Base-by-base conservation (phyloP, 2,113 vertebrate species). In the Himantopus leucocephalus region DNA sequence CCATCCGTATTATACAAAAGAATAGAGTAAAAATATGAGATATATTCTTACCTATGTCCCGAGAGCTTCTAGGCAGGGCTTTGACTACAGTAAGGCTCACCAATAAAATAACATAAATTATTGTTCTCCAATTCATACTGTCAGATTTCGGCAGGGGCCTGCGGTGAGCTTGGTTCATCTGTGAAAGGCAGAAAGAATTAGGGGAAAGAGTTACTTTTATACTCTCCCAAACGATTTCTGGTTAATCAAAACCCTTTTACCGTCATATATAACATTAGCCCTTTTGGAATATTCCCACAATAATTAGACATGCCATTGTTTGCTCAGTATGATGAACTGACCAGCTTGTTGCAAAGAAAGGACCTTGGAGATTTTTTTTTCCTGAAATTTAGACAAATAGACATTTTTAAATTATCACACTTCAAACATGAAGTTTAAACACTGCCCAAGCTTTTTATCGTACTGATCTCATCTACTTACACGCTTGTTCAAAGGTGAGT, bases 361-460 rank as follows among this genome's bases (percentile, higher is more conserved):
- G 62, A 91, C 94, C 85, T 96, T 92, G 88, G 55, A 56, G 74
- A 58, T 24, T 34, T 50, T 45, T 32, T 11, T 24, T 3, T 1
- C 2, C 29, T 67, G 26, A 55, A 76, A 84, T 80, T 34, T 43
- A 56, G 53, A 17, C 67, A 80, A 84, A 80, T 15, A 91, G 47
- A 58, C 66, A n/a, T 82, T 67, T 91, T 66, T 29, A 63, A 64
- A 37, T 95, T 96, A 94, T 80, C 88, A 1, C 23, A 80, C 59
- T 45, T 56, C 88, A 96, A 76, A 93, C 81, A 96, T 80, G 87
- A 64, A 86, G 72, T 89, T 93, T 73, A 96, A 96, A 96, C 81
- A 93, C 70, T 80, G 37, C 50, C 11, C 55, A 39, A 71, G 85
- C 29, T 77, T 79, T 95, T 87, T 94, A 83, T 53, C 15, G 9